Conservation (phyloP, 2,797 vertebrate species). For the Dendrocincla fuliginosa region DNA sequence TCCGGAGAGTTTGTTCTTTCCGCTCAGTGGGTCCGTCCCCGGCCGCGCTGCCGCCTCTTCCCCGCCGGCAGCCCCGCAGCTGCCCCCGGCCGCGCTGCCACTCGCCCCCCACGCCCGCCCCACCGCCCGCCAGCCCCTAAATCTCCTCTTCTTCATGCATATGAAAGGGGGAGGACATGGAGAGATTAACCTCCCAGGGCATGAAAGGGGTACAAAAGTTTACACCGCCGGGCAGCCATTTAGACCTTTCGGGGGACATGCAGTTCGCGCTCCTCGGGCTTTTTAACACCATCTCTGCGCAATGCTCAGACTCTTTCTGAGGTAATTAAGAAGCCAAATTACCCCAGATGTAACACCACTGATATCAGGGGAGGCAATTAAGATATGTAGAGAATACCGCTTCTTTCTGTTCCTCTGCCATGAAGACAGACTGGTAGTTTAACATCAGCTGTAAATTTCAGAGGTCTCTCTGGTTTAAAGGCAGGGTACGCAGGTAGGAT, state of each 20-base stretch:
- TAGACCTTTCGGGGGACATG: constrained; percentile 15
- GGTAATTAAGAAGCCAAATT: constrained; percentile 8
- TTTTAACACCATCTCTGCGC: not conserved
- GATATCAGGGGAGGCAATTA: not conserved
- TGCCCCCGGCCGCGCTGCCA: constrained; percentile 48
- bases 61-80: constrained; percentile 71
- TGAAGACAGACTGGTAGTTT: not conserved
- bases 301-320: not conserved
- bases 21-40: constrained; percentile 69
- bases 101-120: not conserved
- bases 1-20: constrained; percentile 80
- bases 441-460: not conserved
- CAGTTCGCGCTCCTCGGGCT: not conserved
- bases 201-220: constrained; percentile 56
- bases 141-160: constrained; percentile 70
- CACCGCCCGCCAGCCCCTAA: constrained; percentile 42
- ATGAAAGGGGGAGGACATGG: constrained; percentile 47
- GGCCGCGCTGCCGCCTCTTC: constrained; percentile 22
- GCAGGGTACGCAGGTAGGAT: not conserved
- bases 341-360: not conserved
- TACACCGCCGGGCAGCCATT: constrained; percentile 24
- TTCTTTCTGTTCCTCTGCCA: not conserved
- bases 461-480: not conserved
- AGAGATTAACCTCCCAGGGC: constrained; percentile 56
- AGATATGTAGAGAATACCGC: not conserved